Evolutionary conservation across 2,113 vertebrate species (phyloP), one percentile per base, ranked within the genome.

Genomic region (Coryphaenoides rupestris): DNA sequence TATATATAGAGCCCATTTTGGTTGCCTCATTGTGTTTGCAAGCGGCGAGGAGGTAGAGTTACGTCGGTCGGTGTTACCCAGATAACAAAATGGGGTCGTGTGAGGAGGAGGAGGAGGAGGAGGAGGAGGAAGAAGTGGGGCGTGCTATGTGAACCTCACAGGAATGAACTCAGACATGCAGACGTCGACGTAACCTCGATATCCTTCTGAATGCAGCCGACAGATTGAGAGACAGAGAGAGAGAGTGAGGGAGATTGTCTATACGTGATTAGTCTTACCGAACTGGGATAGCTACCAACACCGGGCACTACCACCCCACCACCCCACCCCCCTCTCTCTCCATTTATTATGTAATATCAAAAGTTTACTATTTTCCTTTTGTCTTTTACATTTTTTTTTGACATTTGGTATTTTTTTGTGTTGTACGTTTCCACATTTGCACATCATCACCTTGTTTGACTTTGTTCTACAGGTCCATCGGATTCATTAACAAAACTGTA

Each of bases 331-430:
- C n/a, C n/a, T n/a, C n/a, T n/a, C 47, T n/a, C 47, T 50, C 17
- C 47, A 17, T 50, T 55, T 55, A 61, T 55, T 56, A 9, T 9
- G 45, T 64, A 45, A 55, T 15, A 49, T 28, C n/a, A 33, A 45
- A 28, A 24, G 19, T 62, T 55, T 22, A 58, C 17, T 50, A 63
- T n/a, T 50, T 49, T 19, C 2, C 59, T 55, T 54, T 58, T 49
- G 7, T 4, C 17, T 28, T 63, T 63, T 16, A 19, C 12, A 21
- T 24, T 60, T 63, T n/a, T 23, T 57, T 49, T 15, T 59, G 28
- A 19, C 5, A 2, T 72, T 23, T 67, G 13, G 72, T 72, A 62
- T 60, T 62, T 33, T 54, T 26, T 83, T 76, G 54, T 15, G 19
- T 19, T 63, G 14, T 65, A 49, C 56, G 40, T 58, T 76, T 59